Percentiles rank a stretch among this genome's conserved stretches.
Evolutionary conservation across 2,797 vertebrate genomes (phyloP).

Genomic region (Smutsia temminckii): DNA sequence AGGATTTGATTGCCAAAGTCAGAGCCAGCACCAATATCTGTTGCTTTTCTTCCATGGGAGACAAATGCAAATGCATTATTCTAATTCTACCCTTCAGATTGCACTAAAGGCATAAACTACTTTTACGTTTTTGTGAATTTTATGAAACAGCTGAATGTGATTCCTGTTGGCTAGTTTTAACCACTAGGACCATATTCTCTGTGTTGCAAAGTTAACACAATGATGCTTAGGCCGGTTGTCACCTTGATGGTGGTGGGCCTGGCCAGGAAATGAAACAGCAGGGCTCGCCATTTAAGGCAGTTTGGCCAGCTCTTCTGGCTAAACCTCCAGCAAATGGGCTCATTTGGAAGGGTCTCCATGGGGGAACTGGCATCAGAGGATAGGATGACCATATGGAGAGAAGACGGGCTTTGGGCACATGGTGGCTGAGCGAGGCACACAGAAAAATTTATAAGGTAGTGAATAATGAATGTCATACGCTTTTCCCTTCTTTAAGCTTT

Average conservation of each 20-base stretch:
- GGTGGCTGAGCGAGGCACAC: background rate
- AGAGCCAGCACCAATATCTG: background rate
- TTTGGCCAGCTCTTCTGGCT: background rate
- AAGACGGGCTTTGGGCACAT: background rate
- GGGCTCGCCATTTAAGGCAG: background rate
- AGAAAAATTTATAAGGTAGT: background rate
- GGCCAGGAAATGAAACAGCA: background rate
- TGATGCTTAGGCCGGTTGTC: background rate
- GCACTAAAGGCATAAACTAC: background rate
- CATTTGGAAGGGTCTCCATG: background rate
- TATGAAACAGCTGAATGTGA: background rate
- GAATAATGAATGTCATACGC: background rate
- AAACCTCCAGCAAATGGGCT: background rate
- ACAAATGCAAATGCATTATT: background rate
- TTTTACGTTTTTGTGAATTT: background rate
- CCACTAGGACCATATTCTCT: background rate
- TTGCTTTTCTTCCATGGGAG: background rate
- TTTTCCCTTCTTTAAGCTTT: conserved; percentile 12
- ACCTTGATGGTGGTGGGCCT: background rate
- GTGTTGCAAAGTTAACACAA: background rate
- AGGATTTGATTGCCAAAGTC: background rate
- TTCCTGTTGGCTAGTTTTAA: background rate
- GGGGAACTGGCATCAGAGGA: background rate
- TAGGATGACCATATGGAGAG: background rate
- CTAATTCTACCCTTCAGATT: background rate